Conservation (phyloP, 2,797 vertebrate genomes). For the Anabas testudineus region DNA sequence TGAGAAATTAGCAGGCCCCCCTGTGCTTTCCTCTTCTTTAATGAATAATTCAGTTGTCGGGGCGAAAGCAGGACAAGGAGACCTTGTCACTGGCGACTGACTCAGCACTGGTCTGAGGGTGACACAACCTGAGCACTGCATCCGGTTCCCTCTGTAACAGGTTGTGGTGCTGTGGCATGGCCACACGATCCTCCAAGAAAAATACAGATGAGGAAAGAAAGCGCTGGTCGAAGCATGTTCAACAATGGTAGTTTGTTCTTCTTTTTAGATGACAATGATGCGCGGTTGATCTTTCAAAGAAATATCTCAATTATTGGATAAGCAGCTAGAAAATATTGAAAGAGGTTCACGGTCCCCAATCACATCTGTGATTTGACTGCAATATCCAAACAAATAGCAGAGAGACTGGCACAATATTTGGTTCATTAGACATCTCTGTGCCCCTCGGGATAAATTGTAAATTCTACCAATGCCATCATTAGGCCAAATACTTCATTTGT, state of each 20-base stretch:
- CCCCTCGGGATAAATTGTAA: not conserved
- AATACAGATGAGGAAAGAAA: conserved; percentile 10
- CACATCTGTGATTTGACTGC: too few relatives aligned
- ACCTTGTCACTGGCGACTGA: conserved; percentile 80
- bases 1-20: conserved; percentile 82
- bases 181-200: conserved; percentile 24
- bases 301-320: too few relatives aligned
- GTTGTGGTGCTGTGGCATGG: conserved; percentile 38
- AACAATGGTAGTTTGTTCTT: too few relatives aligned
- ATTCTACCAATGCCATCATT: too few relatives aligned
- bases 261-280: too few relatives aligned
- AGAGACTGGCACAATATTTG: too few relatives aligned
- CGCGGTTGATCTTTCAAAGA: too few relatives aligned
- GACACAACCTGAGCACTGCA: conserved; percentile 72
- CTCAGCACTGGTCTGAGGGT: conserved; percentile 80
- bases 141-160: conserved; percentile 56
- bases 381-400: too few relatives aligned
- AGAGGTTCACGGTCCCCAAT: too few relatives aligned
- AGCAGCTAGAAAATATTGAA: too few relatives aligned
- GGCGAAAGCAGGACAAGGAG: conserved; percentile 74
- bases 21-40: conserved; percentile 73
- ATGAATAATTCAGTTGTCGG: conserved; percentile 83
- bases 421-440: too few relatives aligned
- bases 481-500: not conserved
- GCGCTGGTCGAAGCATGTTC: not conserved